A percentile compares a stretch with the other conserved stretches of the same genome.
Evolutionary conservation across 1,140 invertebrate species (phyloP).

Genomic region (Neelides sp.): DNA sequence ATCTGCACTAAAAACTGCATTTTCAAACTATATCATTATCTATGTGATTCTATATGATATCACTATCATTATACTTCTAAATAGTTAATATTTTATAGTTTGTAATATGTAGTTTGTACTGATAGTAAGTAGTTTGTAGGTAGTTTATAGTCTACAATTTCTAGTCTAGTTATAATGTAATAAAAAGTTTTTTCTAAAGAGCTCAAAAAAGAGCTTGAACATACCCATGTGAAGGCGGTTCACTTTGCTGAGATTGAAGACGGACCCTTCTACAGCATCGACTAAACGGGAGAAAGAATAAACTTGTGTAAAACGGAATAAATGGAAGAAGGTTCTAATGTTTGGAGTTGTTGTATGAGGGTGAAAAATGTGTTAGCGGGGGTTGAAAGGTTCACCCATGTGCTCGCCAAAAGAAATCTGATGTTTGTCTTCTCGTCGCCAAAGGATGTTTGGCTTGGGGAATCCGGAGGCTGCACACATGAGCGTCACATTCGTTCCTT

Average conservation of each 20-base stretch:
- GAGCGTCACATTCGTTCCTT: slow-evolving; percentile 70
- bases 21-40: too few relatives aligned
- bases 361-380: background rate
- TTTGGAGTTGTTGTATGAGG: background rate
- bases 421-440: slow-evolving; percentile 28
- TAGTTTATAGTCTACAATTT: too few relatives aligned
- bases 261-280: slow-evolving; percentile 58
- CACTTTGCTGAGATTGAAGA: slow-evolving; percentile 66
- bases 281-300: slow-evolving; percentile 40
- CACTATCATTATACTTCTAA: too few relatives aligned
- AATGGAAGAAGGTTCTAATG: background rate
- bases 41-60: too few relatives aligned
- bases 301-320: too few relatives aligned
- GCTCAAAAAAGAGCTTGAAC: too few relatives aligned
- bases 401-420: slow-evolving; percentile 26
- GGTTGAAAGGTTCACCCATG: slow-evolving; percentile 17
- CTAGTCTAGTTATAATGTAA: too few relatives aligned
- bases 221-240: slow-evolving; percentile 69
- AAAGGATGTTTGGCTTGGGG: slow-evolving; percentile 23
- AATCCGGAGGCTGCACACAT: slow-evolving; percentile 42
- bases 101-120: too few relatives aligned
- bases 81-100: too few relatives aligned
- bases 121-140: too few relatives aligned
- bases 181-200: too few relatives aligned
- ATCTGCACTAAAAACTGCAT: too few relatives aligned